Percentiles rank a stretch among this genome's conserved stretches.
phyloP scores from a whole-genome alignment of 1,140 invertebrate species.

The Drosophila teissieri region DNA sequence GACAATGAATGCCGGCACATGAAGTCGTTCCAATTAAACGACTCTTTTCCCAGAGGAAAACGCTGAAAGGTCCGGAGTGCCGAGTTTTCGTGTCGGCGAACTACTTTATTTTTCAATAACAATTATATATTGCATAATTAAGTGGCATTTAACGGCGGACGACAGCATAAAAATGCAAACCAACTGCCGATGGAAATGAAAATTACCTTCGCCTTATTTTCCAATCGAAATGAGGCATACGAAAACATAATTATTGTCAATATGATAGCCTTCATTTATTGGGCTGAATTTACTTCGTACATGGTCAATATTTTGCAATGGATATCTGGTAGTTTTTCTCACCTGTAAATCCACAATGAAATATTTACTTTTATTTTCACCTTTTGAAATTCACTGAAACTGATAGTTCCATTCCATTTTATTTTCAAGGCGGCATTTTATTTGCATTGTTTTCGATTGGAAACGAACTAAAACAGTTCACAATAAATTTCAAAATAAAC shows the following conservation, averaged over 20 bases:
- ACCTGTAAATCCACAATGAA: no score
- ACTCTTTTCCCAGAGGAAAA: constrained; percentile 24
- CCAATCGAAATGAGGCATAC: constrained; percentile 41
- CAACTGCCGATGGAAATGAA: constrained; percentile 24
- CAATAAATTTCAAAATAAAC: constrained; percentile 9
- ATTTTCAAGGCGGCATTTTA: not conserved
- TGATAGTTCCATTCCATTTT: not conserved
- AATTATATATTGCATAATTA: constrained; percentile 59
- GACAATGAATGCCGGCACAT: constrained; percentile 17
- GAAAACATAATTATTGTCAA: constrained; percentile 30
- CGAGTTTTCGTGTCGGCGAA: constrained; percentile 17
- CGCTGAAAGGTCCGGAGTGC: constrained; percentile 16
- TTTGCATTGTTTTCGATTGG: not conserved
- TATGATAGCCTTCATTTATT: constrained; percentile 49
- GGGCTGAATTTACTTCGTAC: constrained; percentile 17
- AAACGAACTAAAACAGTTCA: not conserved
- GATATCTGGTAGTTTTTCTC: no score
- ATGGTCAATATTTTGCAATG: not conserved
- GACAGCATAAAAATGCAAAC: not conserved
- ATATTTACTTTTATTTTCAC: no score
- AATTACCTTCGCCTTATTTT: constrained; percentile 50
- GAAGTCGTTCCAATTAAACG: constrained; percentile 40
- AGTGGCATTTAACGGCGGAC: constrained; percentile 34
- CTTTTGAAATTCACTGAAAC: not conserved
- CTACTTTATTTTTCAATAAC: constrained; percentile 70